Percentiles rank a stretch among this genome's conserved stretches.
phyloP scores from a whole-genome alignment of 2,888 invertebrate species.

The Boloria selene region DNA sequence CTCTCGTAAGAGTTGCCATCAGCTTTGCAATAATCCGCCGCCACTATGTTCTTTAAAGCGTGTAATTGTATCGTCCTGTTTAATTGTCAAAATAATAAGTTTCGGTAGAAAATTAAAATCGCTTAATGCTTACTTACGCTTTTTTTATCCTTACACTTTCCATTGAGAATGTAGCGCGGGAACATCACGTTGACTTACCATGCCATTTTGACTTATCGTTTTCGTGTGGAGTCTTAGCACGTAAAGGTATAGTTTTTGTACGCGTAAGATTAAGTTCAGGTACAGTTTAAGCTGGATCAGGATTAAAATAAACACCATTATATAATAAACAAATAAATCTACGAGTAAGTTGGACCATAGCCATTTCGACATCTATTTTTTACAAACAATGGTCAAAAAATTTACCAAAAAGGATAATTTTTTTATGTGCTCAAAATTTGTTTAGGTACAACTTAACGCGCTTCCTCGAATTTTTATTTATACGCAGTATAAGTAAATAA shows the following conservation, averaged over 20 bases:
- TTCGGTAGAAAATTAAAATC: conserved; percentile 27
- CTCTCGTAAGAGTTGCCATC: conserved; percentile 66
- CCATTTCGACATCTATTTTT: conserved; percentile 48
- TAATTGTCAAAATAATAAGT: conserved; percentile 54
- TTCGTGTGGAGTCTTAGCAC: conserved; percentile 60
- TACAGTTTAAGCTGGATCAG: conserved; percentile 72
- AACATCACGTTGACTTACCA: conserved; percentile 48
- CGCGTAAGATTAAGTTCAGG: conserved; percentile 64
- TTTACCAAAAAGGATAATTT: conserved; percentile 72
- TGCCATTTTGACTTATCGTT: conserved; percentile 58
- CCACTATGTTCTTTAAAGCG: conserved; percentile 61
- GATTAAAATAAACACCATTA: conserved; percentile 78
- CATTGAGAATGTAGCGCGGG: conserved; percentile 37
- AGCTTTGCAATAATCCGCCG: conserved; percentile 60
- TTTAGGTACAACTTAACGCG: conserved; percentile 57
- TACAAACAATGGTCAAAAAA: conserved; percentile 61
- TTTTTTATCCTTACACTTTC: conserved; percentile 39
- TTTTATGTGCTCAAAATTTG: conserved; percentile 69
- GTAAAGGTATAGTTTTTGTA: conserved; percentile 67
- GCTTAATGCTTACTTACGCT: conserved; percentile 14
- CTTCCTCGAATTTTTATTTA: conserved; percentile 62
- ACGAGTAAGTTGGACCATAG: conserved; percentile 51
- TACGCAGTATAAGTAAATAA: conserved; percentile 42
- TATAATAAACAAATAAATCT: conserved; percentile 73
- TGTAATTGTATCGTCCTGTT: conserved; percentile 70